Base-by-base conservation (phyloP, 92 coral and sea anemone genomes). In the Plumapathes pennacea region DNA sequence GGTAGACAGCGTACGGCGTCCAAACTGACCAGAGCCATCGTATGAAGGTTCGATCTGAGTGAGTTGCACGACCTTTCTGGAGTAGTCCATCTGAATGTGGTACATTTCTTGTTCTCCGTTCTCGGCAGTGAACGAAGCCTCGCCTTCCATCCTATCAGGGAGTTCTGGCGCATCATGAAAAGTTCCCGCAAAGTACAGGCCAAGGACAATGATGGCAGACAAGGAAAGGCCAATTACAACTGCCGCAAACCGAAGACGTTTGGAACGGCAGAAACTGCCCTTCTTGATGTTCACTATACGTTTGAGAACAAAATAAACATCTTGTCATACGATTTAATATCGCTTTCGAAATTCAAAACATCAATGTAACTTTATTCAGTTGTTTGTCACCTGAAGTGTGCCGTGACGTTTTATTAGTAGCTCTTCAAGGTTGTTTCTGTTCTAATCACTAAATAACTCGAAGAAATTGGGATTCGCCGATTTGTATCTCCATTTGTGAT, bases 121-220 rank as follows among this genome's bases (percentile, higher is more conserved):
- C 27, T 48, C 44, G 10, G 77, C 15, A 14, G 69, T 34, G 50
- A 70, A 70, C 7, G 60, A 46, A 1, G 69, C 77, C 14, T 70
- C 69, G 11, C 77, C 77, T 29, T 70, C 77, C 77, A 70, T 58
- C 12, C 57, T 31, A 33, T 58, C 77, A 11, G 77, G 77, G 17
- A 70, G 39, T 15, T 58, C 77, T 12, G 77, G 77, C 25, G 21
- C 23, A 37, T 58, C 47, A 48, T 70, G 51, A 58, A 70, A 70
- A 1, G 25, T 42, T 0, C 77, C 77, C 4, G 77, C 52, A 22
- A 38, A 33, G 25, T 46, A 70, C 38, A 51, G 57, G 14, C 58
- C 30, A 40, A 60, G 38, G 32, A 70, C 38, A 19, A 41, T 43
- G 19, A 53, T 31, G 22, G 25, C 42, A 15, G 69, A 57, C 32